Evolutionary conservation across 2,888 invertebrate species (phyloP), one percentile per base, ranked within the genome.

Genomic region (Chirona hameri): DNA sequence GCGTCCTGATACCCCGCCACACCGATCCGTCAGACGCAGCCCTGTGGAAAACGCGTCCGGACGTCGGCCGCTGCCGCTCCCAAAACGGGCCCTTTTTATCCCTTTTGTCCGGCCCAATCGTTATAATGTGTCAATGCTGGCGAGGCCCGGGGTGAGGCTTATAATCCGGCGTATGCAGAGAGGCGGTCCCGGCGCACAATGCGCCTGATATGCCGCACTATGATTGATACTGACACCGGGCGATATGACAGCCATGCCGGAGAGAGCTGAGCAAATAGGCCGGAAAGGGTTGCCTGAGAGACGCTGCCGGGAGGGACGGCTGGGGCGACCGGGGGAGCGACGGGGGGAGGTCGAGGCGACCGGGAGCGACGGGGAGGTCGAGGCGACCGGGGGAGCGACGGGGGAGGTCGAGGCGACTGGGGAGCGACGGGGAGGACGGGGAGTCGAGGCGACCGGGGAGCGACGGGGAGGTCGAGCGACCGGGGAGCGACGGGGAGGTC

Each of bases 111-210:
- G 76, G 39, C 76, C 39, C 39, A 27, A 12, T 76, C 76, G 39
- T 46, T 76, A 76, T 76, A 76, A 76, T 76, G 76, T 76, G 76
- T 76, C 76, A 76, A 76, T 76, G 76, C 18, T 1, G 76, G 76
- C 24, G 21, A 15, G 18, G 27, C 72, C 27, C 7, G 39, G 18
- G 76, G 46, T 24, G 39, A 24, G 4, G 76, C 46, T 24, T 46
- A 24, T 76, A 76, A 76, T 76, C 76, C 76, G 46, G 24, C 46
- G 46, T 39, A 76, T 76, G 76, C 76, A 46, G 72, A 31, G 76
- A 39, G 76, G 76, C 1, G 0, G 31, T 15, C 31, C 24, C 9
- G 24, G 24, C 39, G 9, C 76, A 76, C 76, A 76, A 76, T 46
- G 76, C 76, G 24, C 39, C 21, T 46, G 76, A 76, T 46, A 39